phyloP scores from a whole-genome alignment of 2,113 vertebrate species.

The Poeciliopsis turrubarensis region DNA sequence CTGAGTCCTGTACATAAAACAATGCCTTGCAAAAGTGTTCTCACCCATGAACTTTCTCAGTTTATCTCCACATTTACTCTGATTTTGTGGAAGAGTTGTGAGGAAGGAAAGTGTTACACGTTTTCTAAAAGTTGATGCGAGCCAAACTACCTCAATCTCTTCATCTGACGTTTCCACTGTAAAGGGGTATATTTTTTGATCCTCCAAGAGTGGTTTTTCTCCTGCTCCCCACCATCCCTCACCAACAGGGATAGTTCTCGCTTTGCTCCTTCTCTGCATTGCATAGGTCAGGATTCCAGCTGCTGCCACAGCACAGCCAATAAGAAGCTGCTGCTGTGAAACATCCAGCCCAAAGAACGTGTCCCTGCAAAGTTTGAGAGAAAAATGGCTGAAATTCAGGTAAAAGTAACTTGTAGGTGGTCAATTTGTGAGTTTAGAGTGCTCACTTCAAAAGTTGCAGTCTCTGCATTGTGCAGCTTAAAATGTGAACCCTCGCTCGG shows the following conservation, averaged over 20 bases:
- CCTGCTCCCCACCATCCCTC: conserved; percentile 88
- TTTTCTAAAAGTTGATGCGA: neutral
- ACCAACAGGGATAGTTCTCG: conserved; percentile 80
- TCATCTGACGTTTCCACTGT: conserved; percentile 79
- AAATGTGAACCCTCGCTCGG: neutral
- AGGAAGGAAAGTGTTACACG: too few species aligned
- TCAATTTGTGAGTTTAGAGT: neutral
- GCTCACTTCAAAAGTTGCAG: conserved; percentile 61
- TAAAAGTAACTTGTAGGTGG: neutral
- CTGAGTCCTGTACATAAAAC: neutral
- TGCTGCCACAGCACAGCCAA: conserved; percentile 75
- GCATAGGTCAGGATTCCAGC: conserved; percentile 80
- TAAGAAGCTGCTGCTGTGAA: conserved; percentile 56
- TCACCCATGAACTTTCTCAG: too few species aligned
- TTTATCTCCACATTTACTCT: too few species aligned
- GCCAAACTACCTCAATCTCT: conserved; percentile 80
- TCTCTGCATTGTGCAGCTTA: conserved; percentile 46
- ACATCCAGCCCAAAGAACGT: conserved; percentile 60
- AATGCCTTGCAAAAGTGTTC: neutral
- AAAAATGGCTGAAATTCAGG: neutral
- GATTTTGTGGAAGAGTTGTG: too few species aligned
- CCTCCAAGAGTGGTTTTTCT: conserved; percentile 71
- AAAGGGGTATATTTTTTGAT: conserved; percentile 78
- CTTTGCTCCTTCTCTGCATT: conserved; percentile 58
- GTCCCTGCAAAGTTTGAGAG: conserved; percentile 52